Evolutionary conservation across 2,888 invertebrate genomes (phyloP).

Genomic region (Polydesmus complanatus): DNA sequence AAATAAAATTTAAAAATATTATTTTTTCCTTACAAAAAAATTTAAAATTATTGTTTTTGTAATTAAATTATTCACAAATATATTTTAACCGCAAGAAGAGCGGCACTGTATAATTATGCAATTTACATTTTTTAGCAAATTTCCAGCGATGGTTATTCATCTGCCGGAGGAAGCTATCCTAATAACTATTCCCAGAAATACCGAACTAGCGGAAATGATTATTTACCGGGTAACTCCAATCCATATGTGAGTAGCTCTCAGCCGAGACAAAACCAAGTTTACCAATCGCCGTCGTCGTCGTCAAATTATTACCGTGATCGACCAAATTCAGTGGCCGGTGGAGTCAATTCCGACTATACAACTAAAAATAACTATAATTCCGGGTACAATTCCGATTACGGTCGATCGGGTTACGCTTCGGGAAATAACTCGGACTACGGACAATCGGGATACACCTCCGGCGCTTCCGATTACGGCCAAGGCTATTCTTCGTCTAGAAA

Average conservation of each 20-base stretch:
- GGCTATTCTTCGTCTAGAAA: neutral
- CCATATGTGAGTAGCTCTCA: neutral
- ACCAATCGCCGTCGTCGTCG: neutral
- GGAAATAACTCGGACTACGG: constrained; percentile 4
- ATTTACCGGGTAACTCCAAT: neutral
- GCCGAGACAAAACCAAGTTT: neutral
- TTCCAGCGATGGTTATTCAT: constrained; percentile 11
- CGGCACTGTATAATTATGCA: neutral
- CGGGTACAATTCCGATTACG: constrained; percentile 12
- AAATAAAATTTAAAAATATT: neutral
- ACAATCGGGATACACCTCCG: constrained; percentile 1
- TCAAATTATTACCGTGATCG: neutral
- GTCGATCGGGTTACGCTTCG: constrained; percentile 11
- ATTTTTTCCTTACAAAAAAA: neutral
- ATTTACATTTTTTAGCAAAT: constrained; percentile 4
- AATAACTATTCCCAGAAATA: neutral
- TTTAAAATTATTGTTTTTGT: neutral
- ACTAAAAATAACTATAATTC: neutral
- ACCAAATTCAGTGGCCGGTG: constrained; percentile 2
- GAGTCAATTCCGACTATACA: neutral
- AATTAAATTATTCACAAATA: no score
- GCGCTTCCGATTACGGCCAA: constrained; percentile 9
- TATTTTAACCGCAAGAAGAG: no score
- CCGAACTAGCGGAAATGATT: neutral
- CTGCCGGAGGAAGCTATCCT: neutral